phyloP scores from a whole-genome alignment of 2,113 vertebrate genomes.

The Tragelaphus buxtoni region DNA sequence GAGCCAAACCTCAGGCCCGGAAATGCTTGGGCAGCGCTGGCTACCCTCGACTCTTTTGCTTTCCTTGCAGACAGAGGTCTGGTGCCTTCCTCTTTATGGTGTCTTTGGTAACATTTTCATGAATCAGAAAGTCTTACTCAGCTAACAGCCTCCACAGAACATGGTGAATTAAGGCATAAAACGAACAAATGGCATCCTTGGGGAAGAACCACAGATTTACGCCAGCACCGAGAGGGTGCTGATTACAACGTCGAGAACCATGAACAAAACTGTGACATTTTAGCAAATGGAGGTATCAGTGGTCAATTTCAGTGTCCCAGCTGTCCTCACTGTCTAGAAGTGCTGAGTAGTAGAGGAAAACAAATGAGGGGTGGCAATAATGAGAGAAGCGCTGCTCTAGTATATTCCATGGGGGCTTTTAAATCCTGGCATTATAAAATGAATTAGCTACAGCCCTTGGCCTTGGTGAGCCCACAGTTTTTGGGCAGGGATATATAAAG shows the following conservation, averaged over 20 bases:
- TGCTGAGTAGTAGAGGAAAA: background rate
- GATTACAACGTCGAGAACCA: background rate
- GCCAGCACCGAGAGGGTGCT: background rate
- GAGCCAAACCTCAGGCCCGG: background rate
- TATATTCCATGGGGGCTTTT: background rate
- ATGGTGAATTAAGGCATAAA: conserved; percentile 28
- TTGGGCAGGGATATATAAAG: background rate
- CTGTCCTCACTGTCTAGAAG: background rate
- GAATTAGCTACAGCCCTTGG: background rate
- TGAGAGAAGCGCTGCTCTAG: background rate
- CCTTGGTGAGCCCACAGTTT: background rate
- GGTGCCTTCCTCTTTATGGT: background rate
- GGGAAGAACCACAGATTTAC: background rate
- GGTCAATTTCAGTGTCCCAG: background rate
- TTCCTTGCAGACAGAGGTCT: conserved; percentile 18
- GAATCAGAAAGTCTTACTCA: conserved; percentile 27
- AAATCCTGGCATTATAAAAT: background rate
- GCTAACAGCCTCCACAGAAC: background rate
- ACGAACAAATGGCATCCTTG: background rate
- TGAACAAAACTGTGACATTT: background rate
- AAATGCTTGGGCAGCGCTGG: background rate
- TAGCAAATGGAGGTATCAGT: background rate
- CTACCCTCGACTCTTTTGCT: background rate
- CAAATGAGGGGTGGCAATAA: background rate
- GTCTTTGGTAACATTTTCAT: conserved; percentile 26